Base-by-base conservation (phyloP, 2,797 vertebrate genomes). In the Lophius americanus region DNA sequence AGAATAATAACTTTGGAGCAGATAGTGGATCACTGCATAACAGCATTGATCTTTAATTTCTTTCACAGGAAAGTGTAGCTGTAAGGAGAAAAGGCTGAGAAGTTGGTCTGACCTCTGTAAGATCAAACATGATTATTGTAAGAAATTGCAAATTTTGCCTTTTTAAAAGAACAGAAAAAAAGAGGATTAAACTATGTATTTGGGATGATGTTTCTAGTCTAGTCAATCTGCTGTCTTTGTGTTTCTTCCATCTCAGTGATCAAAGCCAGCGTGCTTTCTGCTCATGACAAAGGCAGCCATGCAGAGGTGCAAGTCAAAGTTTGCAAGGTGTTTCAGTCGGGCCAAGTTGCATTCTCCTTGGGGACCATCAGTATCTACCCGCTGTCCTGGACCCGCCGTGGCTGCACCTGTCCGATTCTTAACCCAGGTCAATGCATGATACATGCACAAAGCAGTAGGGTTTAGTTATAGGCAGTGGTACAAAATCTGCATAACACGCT, bases 201-300 rank as follows among this genome's bases (percentile, higher is more conserved):
- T 33, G 13, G 5, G 9, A 6, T 13, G 10, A 13, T 54, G 39
- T 13, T 43, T 67, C 2, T n/a, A 38, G 2, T 1, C 12, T 0
- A 52, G 9, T 60, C 10, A 13, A 13, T 42, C 13, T 53, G 53
- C 4, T 51, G 8, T 51, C 9, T 69, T 23, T 38, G 38, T 76
- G 33, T 57, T 2, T 69, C 48, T 48, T 2, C 12, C 72, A 1
- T 63, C 74, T 50, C 79, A 97, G 96, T 95, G 77, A 95, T 97
- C 85, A 97, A 95, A 77, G 96, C 91, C 76, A 95, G 92, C 47
- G 95, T 97, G 62, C 83, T 97, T 47, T 95, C 96, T 1, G 96
- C 96, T 70, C 93, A 97, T 6, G 96, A 97, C 92, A 96, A 96
- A 91, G 96, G 96, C 63, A 96, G 94, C 38, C 94, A 97, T 0